Conservation (phyloP, 2,888 invertebrate genomes). For the Ennomos quercinarius region DNA sequence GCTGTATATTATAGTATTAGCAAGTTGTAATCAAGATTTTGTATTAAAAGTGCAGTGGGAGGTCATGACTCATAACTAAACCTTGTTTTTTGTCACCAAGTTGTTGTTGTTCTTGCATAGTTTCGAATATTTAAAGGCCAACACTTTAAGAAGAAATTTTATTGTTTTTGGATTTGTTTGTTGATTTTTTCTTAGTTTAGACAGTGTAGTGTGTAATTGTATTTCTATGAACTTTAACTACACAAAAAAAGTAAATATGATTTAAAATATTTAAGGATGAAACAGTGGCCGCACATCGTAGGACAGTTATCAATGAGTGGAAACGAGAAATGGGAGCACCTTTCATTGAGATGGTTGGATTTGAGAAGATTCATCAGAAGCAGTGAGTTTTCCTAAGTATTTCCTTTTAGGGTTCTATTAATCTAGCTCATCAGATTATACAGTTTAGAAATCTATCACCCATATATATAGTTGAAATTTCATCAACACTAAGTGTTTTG, state of each 20-base stretch:
- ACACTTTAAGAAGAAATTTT: too few relatives aligned
- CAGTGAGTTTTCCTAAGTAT: conserved; percentile 67
- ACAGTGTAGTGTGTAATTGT: too few relatives aligned
- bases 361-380: conserved; percentile 91
- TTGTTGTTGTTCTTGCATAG: neutral
- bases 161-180: too few relatives aligned
- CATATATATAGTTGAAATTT: too few relatives aligned
- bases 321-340: conserved; percentile 92
- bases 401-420: neutral
- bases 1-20: neutral
- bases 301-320: conserved; percentile 84
- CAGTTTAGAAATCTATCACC: too few relatives aligned
- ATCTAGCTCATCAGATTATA: too few relatives aligned
- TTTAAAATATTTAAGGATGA: conserved; percentile 72
- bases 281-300: conserved; percentile 86
- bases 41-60: neutral
- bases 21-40: neutral
- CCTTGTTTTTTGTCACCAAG: conserved; percentile 13
- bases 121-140: too few relatives aligned
- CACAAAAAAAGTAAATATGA: too few relatives aligned
- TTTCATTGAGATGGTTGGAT: conserved; percentile 95
- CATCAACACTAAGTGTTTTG: too few relatives aligned
- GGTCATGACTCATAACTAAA: conserved; percentile 21
- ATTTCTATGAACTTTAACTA: too few relatives aligned
- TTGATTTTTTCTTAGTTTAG: too few relatives aligned